Base-by-base conservation (phyloP, 2,797 vertebrate species). In the Eulemur rubriventer region DNA sequence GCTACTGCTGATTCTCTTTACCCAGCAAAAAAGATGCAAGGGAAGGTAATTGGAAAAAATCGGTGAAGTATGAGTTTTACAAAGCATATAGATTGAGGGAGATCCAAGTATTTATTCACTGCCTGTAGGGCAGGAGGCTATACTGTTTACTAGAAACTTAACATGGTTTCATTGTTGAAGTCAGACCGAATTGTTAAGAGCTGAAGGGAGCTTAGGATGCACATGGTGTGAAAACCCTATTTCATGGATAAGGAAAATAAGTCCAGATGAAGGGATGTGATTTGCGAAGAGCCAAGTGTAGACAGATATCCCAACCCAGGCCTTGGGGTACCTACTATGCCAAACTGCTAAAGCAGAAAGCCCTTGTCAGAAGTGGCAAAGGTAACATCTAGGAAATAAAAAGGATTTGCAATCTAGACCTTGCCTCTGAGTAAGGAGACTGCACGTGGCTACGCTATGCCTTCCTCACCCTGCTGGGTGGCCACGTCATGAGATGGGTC, bases 401-500 rank as follows among this genome's bases (percentile, higher is more conserved):
- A 73, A 48, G n/a, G 20, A 50, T 65, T 76, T 59, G 46, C 55
- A 50, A 22, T 17, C 26, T 50, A 75, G 26, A 80, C 38, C 20
- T 22, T 43, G 86, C 61, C 67, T 69, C 70, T 55, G 5, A 4
- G 41, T 48, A 14, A 18, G 38, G 69, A 89, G 41, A 48, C 50
- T 8, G 17, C 4, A 1, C 2, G 17, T 1, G 18, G 65, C 78
- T 33, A 2, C 4, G 20, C 16, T 35, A 4, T 0, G 2, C 16
- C 50, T 76, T 88, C 22, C 20, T 41, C 20, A 22, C 30, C 13
- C n/a, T 91, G 79, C 59, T 9, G 11, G 17, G 38, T 4, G 41
- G 35, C 43, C 28, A 5, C 26, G 0, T 33, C 24, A 8, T 1
- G 18, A n/a, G 61, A 90, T 26, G 13, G 26, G 12, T 8, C 84